Percentiles rank a stretch among this genome's conserved stretches.
phyloP scores from a whole-genome alignment of 2,113 vertebrate species.

The Bettongia penicillata region DNA sequence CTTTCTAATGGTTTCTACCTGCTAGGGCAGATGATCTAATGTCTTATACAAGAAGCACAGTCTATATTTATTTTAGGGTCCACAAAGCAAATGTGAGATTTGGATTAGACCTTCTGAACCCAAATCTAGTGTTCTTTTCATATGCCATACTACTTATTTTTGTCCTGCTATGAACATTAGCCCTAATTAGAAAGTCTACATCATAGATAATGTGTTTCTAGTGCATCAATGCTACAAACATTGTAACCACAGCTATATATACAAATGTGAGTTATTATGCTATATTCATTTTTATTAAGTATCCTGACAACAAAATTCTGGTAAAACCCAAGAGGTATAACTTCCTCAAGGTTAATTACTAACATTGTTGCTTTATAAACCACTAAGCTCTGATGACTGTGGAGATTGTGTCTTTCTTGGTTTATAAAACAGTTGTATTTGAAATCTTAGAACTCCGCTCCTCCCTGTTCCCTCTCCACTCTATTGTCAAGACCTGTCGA shows the following conservation, averaged over 20 bases:
- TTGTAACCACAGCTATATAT: background rate
- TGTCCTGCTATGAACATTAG: background rate
- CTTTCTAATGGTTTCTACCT: background rate
- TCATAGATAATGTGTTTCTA: background rate
- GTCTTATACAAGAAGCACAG: background rate
- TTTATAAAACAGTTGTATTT: conserved; percentile 20
- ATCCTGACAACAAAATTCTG: background rate
- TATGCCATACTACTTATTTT: background rate
- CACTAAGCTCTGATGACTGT: background rate
- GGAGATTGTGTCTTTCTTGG: conserved; percentile 24
- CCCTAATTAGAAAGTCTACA: background rate
- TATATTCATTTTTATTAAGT: background rate
- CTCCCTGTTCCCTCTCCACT: background rate
- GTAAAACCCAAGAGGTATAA: background rate
- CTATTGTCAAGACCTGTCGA: background rate
- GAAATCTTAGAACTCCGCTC: background rate
- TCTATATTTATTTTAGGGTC: background rate
- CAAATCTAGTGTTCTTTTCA: background rate
- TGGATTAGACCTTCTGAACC: background rate
- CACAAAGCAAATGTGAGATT: background rate
- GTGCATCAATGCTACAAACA: background rate
- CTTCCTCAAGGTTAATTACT: background rate
- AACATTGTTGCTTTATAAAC: conserved; percentile 16
- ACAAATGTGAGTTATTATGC: background rate
- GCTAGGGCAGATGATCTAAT: background rate